These are phyloP conservation scores for Hippocampus guttulatus DNA, from an alignment of 2,113 vertebrate genomes.

Conservation along the genomic window DNA sequence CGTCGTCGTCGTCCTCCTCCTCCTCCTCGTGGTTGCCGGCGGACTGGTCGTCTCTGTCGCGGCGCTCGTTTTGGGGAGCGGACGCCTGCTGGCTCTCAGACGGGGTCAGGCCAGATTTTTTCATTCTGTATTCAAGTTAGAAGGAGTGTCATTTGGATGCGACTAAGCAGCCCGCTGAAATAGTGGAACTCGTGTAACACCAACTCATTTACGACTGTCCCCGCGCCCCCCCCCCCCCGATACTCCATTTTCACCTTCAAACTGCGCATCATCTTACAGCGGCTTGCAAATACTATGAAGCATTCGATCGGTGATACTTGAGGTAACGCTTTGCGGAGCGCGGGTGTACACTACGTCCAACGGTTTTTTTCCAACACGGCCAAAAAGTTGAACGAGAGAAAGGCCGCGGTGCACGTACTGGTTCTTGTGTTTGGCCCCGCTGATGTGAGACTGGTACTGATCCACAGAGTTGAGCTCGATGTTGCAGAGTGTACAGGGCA, in stretches of 20 bases:
- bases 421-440: constrained; percentile 95
- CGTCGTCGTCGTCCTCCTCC: neutral
- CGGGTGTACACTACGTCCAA: neutral
- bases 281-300: too few species aligned
- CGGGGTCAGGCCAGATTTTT: constrained; percentile 47
- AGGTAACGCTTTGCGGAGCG: too few species aligned
- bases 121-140: constrained; percentile 40
- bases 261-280: too few species aligned
- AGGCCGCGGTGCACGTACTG: constrained; percentile 76
- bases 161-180: neutral
- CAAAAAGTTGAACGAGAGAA: neutral
- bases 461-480: constrained; percentile 96
- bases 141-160: neutral
- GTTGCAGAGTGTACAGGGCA: constrained; percentile 87
- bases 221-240: too few species aligned
- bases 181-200: neutral
- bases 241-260: too few species aligned
- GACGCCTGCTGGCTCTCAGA: constrained; percentile 37
- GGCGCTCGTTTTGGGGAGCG: neutral
- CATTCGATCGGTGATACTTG: too few species aligned
- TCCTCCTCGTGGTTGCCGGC: too few species aligned
- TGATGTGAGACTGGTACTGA: constrained; percentile 96
- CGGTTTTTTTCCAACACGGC: neutral
- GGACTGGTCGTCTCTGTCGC: constrained; percentile 4
- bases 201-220: too few species aligned